Percentiles rank a stretch among this genome's conserved stretches.
phyloP scores from a whole-genome alignment of 1,140 invertebrate genomes.

The Odontomachus brunneus region DNA sequence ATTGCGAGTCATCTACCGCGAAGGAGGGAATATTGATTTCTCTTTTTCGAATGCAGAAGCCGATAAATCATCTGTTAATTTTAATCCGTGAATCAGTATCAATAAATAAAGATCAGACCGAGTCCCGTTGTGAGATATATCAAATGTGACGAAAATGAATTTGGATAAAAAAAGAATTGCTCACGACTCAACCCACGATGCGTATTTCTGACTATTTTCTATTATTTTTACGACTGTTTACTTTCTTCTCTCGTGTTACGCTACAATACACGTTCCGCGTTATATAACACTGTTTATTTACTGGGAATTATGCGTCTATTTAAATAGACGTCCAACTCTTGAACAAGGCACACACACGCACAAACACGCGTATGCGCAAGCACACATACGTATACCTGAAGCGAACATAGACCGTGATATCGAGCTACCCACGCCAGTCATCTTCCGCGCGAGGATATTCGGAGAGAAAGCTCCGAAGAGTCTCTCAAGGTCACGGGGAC shows the following conservation, averaged over 20 bases:
- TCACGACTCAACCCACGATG: too few species aligned
- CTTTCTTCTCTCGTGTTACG: slow-evolving; percentile 16
- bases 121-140: too few species aligned
- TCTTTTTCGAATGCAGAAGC: too few species aligned
- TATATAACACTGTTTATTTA: slow-evolving; percentile 28
- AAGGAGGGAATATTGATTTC: too few species aligned
- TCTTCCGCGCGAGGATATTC: slow-evolving; percentile 43
- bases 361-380: too few species aligned
- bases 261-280: slow-evolving; percentile 24
- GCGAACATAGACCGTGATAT: slow-evolving; percentile 17
- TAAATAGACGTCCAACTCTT: slow-evolving; percentile 27
- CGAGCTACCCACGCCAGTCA: slow-evolving; percentile 32
- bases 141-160: too few species aligned
- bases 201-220: slow-evolving; percentile 19
- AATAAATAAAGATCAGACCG: too few species aligned
- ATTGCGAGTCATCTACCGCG: too few species aligned
- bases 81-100: too few species aligned
- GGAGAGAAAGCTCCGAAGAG: slow-evolving; percentile 52
- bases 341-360: not conserved
- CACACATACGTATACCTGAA: slow-evolving; percentile 1
- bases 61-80: too few species aligned
- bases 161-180: too few species aligned
- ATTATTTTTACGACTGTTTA: slow-evolving; percentile 15
- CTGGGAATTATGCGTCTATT: slow-evolving; percentile 29
- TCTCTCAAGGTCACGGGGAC: slow-evolving; percentile 63